These are phyloP conservation scores for Glaucopsyche alexis DNA, from an alignment of 2,888 invertebrate genomes.

Conservation along the genomic window DNA sequence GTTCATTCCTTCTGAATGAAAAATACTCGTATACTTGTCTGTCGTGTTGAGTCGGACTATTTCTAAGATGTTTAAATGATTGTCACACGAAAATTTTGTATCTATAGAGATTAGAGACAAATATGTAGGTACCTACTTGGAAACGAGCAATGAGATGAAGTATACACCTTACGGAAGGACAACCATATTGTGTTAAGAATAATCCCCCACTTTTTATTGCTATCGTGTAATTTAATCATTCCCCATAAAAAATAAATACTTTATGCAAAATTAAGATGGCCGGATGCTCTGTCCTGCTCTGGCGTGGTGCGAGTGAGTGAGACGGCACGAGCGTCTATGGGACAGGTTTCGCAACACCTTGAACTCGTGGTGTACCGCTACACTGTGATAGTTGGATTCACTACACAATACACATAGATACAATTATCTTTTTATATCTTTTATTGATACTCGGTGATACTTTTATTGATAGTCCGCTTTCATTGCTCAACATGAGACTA, in stretches of 20 bases:
- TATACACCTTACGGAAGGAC: background rate
- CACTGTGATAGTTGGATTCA: background rate
- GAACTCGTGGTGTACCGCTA: conserved; percentile 37
- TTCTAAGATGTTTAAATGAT: too few species aligned
- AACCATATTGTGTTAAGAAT: background rate
- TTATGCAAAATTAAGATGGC: conserved; percentile 17
- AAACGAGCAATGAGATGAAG: background rate
- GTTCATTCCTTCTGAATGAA: too few species aligned
- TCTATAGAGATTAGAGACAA: too few species aligned
- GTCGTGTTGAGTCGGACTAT: too few species aligned
- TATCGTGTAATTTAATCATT: background rate
- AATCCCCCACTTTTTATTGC: background rate
- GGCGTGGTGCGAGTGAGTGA: conserved; percentile 25
- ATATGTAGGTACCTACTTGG: too few species aligned
- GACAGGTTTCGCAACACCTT: conserved; percentile 41
- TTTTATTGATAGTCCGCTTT: too few species aligned
- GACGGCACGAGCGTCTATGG: conserved; percentile 26
- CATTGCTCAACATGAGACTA: background rate
- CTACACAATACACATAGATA: conserved; percentile 3
- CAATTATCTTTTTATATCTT: background rate
- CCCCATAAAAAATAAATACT: background rate
- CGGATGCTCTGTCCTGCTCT: background rate
- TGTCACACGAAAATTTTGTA: too few species aligned
- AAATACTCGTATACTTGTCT: too few species aligned
- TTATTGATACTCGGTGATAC: too few species aligned